phyloP scores from a whole-genome alignment of 2,113 vertebrate species.

The Columbina picui region DNA sequence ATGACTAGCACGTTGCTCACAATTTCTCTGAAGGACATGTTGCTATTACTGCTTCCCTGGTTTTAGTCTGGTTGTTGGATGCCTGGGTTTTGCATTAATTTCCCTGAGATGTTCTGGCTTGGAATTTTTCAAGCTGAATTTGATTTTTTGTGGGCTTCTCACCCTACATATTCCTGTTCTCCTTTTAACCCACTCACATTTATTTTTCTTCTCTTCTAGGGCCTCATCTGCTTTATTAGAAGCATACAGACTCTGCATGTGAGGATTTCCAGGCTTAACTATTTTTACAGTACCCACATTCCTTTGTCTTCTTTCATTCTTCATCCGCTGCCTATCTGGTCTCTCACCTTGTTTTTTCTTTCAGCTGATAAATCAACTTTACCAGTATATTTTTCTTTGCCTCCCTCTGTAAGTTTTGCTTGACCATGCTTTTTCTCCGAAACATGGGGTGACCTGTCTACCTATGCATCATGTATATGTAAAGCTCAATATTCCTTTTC shows the following conservation, averaged over 20 bases:
- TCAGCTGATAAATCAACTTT: not conserved
- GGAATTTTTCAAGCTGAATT: not conserved
- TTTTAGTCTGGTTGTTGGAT: not conserved
- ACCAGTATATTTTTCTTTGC: not conserved
- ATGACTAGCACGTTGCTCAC: not conserved
- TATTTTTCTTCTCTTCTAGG: not conserved
- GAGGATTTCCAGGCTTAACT: not conserved
- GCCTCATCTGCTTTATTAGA: not conserved
- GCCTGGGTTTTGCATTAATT: not conserved
- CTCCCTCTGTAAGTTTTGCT: not conserved
- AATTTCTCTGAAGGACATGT: not conserved
- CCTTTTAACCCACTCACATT: not conserved
- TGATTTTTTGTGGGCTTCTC: not conserved
- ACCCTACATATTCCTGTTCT: not conserved
- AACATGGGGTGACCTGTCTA: not conserved
- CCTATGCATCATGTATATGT: fast-evolving
- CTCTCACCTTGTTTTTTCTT: conserved; percentile 1
- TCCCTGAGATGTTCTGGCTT: not conserved
- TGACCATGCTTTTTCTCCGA: not conserved
- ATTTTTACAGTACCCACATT: not conserved
- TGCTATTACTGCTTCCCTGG: not conserved
- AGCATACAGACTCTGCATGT: not conserved
- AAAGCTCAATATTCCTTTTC: not conserved
- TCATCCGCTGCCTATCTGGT: not conserved
- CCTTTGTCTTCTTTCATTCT: not conserved